Evolutionary conservation across 2,797 vertebrate species (phyloP), one percentile per base, ranked within the genome.

Genomic region (Squalus acanthias): DNA sequence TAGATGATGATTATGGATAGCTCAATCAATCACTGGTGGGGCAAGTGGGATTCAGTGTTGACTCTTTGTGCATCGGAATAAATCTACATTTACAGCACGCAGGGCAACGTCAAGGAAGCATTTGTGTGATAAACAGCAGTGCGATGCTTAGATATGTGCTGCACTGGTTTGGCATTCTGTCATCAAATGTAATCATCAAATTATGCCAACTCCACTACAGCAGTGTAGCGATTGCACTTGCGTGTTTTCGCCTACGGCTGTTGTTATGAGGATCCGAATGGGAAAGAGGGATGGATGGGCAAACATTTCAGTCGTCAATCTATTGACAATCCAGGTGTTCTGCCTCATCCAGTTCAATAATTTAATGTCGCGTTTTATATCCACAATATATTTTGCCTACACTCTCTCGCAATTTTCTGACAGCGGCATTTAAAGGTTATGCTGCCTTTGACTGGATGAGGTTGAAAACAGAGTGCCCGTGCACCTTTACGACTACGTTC

Each of bases 101-200:
- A 46, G n/a, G 22, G 92, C 92, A 91, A 17, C 15, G 29, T 67
- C 65, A 95, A 70, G n/a, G 65, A 22, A 13, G 39, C 24, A 29
- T 95, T 95, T 95, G 63, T 70, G 92, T 95, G 93, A 72, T 95
- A 72, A 95, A 70, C 33, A 63, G 67, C 39, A 72, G 46, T 95
- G 20, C 53, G 39, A 46, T 95, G 70, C 74, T 74, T 50, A 85
- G 82, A 39, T 53, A 72, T 39, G 24, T 74, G 24, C 50, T 33
- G 50, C 29, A 53, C 50, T 53, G 70, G 24, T 33, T 76, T 95
- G 46, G 70, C 29, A 29, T 33, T 57, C 70, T 57, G 10, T 72
- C 94, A 53, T 60, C 94, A 57, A 92, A 8, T 95, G 26, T 17
- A 39, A 60, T 95, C 70, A n/a, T 26, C 13, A 12, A 29, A 53